Evolutionary conservation across 2,888 invertebrate species (phyloP).

Genomic region (Dryococelus australis): DNA sequence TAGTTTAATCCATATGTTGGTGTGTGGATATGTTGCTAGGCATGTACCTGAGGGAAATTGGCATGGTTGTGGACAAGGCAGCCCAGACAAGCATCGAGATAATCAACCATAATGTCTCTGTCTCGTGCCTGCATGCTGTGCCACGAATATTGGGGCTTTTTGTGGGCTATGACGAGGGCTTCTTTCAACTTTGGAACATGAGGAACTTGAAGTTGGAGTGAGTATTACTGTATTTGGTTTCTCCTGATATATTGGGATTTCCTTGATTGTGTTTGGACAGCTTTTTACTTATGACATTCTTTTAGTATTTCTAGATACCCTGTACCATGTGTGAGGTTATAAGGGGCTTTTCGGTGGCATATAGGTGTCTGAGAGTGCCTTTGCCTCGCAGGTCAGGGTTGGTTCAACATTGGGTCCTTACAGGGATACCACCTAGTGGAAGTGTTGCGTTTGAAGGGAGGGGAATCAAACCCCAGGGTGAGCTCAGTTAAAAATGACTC

Average conservation of each 20-base stretch:
- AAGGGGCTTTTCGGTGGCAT: too few species aligned
- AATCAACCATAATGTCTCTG: not conserved
- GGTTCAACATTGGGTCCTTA: too few species aligned
- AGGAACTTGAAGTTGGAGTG: not conserved
- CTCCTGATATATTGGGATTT: too few species aligned
- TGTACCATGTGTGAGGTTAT: too few species aligned
- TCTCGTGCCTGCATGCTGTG: not conserved
- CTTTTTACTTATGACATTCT: not conserved
- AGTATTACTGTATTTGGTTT: not conserved
- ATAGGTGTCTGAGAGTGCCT: too few species aligned
- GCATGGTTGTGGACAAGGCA: not conserved
- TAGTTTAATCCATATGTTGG: too few species aligned
- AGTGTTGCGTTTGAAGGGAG: too few species aligned
- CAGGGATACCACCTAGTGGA: too few species aligned
- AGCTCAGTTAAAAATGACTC: too few species aligned
- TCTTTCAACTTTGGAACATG: not conserved
- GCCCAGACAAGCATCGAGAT: not conserved
- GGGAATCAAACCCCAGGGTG: too few species aligned
- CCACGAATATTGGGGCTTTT: not conserved
- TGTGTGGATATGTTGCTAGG: not conserved
- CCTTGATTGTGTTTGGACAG: not conserved
- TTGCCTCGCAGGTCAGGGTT: too few species aligned
- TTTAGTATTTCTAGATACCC: too few species aligned
- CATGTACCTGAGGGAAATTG: not conserved
- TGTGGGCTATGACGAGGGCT: conserved; percentile 7